Conservation (phyloP, 2,888 invertebrate species). For the Melieria picta region DNA sequence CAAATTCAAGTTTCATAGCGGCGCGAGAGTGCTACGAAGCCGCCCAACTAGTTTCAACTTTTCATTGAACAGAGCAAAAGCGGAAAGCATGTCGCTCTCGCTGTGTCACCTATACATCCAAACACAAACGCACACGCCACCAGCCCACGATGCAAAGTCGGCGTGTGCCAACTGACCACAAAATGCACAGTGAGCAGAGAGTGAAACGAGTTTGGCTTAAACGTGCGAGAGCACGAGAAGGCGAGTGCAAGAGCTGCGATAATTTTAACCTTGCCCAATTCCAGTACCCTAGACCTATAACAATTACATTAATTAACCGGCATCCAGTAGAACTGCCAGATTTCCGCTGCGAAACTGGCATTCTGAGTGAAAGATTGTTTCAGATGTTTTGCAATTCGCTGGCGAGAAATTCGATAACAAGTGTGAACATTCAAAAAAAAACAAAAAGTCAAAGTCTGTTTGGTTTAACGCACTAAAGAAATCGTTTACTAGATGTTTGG, state of each 20-base stretch:
- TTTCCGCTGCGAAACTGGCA: no score
- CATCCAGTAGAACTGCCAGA: no score
- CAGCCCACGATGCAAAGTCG: background rate
- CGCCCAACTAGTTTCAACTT: constrained; percentile 10
- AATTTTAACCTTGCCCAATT: constrained; percentile 17
- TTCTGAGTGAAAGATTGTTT: no score
- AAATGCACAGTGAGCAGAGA: background rate
- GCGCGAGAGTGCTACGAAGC: background rate
- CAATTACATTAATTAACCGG: no score
- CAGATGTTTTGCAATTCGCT: no score
- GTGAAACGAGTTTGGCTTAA: constrained; percentile 4
- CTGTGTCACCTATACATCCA: background rate
- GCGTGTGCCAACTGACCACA: background rate
- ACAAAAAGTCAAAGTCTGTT: no score
- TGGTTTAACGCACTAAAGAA: no score
- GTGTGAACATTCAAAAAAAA: no score
- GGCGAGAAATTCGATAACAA: no score
- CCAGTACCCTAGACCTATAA: constrained; percentile 2
- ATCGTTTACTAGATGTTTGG: no score
- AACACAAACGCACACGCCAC: background rate
- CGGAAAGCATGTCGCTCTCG: background rate
- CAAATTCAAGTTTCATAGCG: constrained; percentile 18
- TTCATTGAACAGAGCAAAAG: constrained; percentile 30
- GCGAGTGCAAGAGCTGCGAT: background rate
- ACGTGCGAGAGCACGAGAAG: background rate